Conservation (phyloP, 64 coral and sea anemone genomes). For the Stylophora pistillata region DNA sequence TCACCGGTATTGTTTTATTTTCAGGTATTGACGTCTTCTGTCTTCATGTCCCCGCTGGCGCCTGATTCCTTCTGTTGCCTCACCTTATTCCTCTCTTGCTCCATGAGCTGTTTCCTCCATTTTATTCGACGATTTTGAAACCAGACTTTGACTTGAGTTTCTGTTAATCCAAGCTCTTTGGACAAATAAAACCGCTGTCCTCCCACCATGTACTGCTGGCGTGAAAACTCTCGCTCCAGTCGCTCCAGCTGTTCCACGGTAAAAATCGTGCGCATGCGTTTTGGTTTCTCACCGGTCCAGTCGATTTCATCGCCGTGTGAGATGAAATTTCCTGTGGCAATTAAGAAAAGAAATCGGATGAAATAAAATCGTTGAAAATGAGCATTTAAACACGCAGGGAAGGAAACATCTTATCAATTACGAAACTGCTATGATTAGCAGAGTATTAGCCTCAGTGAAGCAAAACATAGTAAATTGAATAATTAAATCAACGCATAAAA, state of each 20-base stretch:
- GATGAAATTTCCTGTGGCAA: conserved; percentile 9
- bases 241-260: conserved; percentile 62
- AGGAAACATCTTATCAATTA: background rate
- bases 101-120: conserved; percentile 64
- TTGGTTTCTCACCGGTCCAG: conserved; percentile 45
- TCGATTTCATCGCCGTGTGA: background rate
- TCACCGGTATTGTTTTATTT: too few relatives aligned
- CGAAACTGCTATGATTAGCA: background rate
- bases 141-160: conserved; percentile 77
- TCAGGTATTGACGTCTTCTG: too few relatives aligned
- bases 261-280: conserved; percentile 69
- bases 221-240: conserved; percentile 55
- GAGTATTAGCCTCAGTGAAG: background rate
- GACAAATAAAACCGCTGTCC: conserved; percentile 57
- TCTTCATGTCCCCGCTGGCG: too few relatives aligned
- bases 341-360: background rate
- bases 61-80: conserved; percentile 26
- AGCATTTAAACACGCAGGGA: background rate
- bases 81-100: conserved; percentile 31
- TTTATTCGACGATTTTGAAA: conserved; percentile 77
- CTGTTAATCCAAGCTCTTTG: conserved; percentile 59
- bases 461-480: background rate
- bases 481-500: background rate
- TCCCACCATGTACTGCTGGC: conserved; percentile 77
- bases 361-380: background rate